Conservation (phyloP, 30 jellyfish, hydroid and myxozoan genomes). For the Aurelia sp. region DNA sequence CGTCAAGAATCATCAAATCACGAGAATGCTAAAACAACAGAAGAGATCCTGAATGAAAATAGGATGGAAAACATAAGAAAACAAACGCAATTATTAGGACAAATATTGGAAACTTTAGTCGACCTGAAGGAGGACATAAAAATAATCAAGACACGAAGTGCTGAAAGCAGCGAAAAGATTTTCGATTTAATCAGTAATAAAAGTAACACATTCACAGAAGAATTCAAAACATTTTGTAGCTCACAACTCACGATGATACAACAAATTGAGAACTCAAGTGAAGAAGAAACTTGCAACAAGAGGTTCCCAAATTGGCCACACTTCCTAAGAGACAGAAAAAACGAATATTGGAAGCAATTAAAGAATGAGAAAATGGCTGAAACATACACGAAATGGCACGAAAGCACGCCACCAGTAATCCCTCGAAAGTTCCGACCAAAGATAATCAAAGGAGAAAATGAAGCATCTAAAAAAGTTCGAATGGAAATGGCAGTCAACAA, state of each 20-base stretch:
- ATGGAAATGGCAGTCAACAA: constrained; percentile 31
- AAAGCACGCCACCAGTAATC: constrained; percentile 16
- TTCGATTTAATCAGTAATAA: too few relatives aligned
- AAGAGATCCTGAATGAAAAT: constrained; percentile 10
- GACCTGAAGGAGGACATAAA: constrained; percentile 35
- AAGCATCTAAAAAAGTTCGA: constrained; percentile 13
- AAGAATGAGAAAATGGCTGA: constrained; percentile 18
- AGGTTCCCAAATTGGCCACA: constrained; percentile 30
- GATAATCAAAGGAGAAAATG: background rate
- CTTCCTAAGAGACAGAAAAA: constrained; percentile 15
- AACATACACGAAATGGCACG: constrained; percentile 26
- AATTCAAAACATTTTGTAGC: background rate
- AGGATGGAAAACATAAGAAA: background rate
- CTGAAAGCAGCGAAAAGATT: too few relatives aligned
- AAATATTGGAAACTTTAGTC: constrained; percentile 11
- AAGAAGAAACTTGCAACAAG: constrained; percentile 8
- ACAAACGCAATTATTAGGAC: constrained; percentile 7
- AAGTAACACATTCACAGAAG: background rate
- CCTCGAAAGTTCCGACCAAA: constrained; percentile 21
- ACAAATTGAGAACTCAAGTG: constrained; percentile 2
- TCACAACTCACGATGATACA: constrained; percentile 22
- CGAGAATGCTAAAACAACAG: background rate
- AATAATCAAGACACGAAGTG: background rate
- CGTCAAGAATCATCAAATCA: background rate
- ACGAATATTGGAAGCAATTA: constrained; percentile 26